Conservation (phyloP, 2,797 vertebrate species). For the Synanceia verrucosa region DNA sequence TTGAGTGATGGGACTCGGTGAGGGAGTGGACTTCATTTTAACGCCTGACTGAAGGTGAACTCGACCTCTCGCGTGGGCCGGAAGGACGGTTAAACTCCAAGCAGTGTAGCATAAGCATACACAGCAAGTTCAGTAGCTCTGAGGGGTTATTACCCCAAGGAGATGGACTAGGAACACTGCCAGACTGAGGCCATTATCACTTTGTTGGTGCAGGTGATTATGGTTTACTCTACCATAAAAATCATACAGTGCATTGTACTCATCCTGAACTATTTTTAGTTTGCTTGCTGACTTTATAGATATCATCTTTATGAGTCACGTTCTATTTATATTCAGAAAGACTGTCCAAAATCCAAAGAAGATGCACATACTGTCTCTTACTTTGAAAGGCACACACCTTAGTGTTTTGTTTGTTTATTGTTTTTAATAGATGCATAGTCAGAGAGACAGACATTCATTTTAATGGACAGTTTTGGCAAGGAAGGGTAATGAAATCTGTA, state of each 20-base stretch:
- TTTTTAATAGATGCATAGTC: background rate
- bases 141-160: slow-evolving; percentile 66
- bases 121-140: slow-evolving; percentile 53
- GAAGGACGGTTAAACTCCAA: slow-evolving; percentile 55
- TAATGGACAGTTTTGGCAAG: slow-evolving; percentile 1
- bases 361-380: background rate
- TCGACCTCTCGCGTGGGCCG: slow-evolving; percentile 55
- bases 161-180: slow-evolving; percentile 56
- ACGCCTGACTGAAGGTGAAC: slow-evolving; percentile 74
- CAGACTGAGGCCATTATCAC: slow-evolving; percentile 51
- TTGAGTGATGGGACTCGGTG: slow-evolving; percentile 59
- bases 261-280: slow-evolving; percentile 48
- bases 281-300: slow-evolving; percentile 26
- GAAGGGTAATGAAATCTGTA: slow-evolving; percentile 12
- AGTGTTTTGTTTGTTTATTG: background rate
- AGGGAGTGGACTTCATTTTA: slow-evolving; percentile 67
- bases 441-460: background rate
- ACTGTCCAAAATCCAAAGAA: background rate
- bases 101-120: slow-evolving; percentile 55
- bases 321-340: slow-evolving; percentile 7
- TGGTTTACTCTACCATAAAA: slow-evolving; percentile 65
- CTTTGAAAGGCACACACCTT: background rate
- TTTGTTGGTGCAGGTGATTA: slow-evolving; percentile 69
- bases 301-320: slow-evolving; percentile 17
- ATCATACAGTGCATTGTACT: slow-evolving; percentile 41